Percentiles rank a stretch among this genome's conserved stretches.
phyloP scores from a whole-genome alignment of 2,113 vertebrate species.

The Psammodynastes pulverulentus region DNA sequence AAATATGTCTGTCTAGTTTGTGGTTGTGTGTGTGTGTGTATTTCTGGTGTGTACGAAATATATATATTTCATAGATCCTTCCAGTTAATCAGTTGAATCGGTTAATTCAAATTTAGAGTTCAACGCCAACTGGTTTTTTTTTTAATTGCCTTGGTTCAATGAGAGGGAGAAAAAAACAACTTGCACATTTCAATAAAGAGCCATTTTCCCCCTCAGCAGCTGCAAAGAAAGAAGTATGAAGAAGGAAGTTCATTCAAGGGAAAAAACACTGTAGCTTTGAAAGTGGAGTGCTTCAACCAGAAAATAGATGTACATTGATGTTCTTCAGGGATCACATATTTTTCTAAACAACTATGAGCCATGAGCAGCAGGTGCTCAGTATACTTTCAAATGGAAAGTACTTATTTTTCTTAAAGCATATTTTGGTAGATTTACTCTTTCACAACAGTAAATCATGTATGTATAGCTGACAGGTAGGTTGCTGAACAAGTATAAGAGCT shows the following conservation, averaged over 20 bases:
- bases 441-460: slow-evolving; percentile 46
- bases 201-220: slow-evolving; percentile 31
- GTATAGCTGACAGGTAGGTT: slow-evolving; percentile 44
- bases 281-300: slow-evolving; percentile 55
- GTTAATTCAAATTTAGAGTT: slow-evolving; percentile 74
- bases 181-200: slow-evolving; percentile 42
- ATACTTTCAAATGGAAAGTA: slow-evolving; percentile 38
- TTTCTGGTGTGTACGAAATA: not conserved
- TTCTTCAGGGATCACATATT: slow-evolving; percentile 52
- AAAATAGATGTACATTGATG: slow-evolving; percentile 53
- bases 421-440: slow-evolving; percentile 42
- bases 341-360: slow-evolving; percentile 54
- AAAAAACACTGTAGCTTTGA: slow-evolving; percentile 44
- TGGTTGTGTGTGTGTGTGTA: not conserved
- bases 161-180: slow-evolving; percentile 19
- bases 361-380: slow-evolving; percentile 44
- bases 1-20: not conserved
- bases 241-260: slow-evolving; percentile 51
- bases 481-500: slow-evolving; percentile 38
- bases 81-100: slow-evolving; percentile 59
- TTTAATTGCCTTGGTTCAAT: slow-evolving; percentile 49
- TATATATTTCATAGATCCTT: slow-evolving; percentile 40
- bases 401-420: slow-evolving; percentile 6
- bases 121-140: slow-evolving; percentile 63
- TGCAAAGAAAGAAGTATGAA: slow-evolving; percentile 52